phyloP scores from a whole-genome alignment of 2,888 invertebrate genomes.

The Agrotis exclamationis region DNA sequence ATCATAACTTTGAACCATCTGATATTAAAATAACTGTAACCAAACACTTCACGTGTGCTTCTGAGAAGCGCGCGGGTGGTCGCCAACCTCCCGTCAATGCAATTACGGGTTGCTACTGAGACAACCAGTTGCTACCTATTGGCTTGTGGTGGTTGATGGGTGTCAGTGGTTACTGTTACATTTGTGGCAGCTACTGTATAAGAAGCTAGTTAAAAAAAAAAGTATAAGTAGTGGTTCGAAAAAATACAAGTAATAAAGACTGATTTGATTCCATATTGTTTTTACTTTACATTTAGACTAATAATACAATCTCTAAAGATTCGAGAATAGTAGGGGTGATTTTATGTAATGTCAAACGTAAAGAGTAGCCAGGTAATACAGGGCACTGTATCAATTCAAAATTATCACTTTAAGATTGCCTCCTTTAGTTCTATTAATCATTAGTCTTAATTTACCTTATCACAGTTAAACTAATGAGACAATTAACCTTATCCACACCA shows the following conservation, averaged over 20 bases:
- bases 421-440: neutral
- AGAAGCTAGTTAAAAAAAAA: neutral
- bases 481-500: constrained; percentile 13
- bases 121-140: constrained; percentile 51
- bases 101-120: constrained; percentile 31
- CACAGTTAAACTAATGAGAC: constrained; percentile 22
- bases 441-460: neutral
- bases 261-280: neutral
- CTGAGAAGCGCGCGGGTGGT: constrained; percentile 65
- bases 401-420: neutral
- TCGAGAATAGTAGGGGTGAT: too few species aligned
- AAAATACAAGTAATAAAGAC: neutral
- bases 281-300: too few species aligned
- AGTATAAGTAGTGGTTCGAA: too few species aligned
- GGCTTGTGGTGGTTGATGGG: constrained; percentile 21
- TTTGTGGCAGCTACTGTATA: constrained; percentile 21
- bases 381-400: neutral
- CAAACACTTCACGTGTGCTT: constrained; percentile 46
- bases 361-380: too few species aligned
- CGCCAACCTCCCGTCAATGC: constrained; percentile 40
- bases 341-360: too few species aligned
- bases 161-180: constrained; percentile 24
- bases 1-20: constrained; percentile 39
- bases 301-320: too few species aligned
- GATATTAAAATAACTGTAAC: constrained; percentile 52